phyloP scores from a whole-genome alignment of 2,888 invertebrate genomes.

The Serripes groenlandicus region DNA sequence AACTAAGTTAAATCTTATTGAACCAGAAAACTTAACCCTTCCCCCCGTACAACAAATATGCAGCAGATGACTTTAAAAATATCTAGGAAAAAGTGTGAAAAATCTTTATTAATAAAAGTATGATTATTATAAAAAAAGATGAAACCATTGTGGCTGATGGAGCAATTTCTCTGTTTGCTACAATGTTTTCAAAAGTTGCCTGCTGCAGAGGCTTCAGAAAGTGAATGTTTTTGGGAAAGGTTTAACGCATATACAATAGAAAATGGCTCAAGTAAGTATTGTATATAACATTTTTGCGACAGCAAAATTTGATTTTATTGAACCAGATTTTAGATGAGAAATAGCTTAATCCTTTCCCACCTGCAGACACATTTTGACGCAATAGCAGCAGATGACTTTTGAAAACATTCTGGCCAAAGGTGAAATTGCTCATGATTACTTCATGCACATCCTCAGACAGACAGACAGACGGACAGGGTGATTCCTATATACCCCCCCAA shows the following conservation, averaged over 20 bases:
- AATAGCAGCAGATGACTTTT: too few species aligned
- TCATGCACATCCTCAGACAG: too few species aligned
- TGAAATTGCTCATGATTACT: too few species aligned
- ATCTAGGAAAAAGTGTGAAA: not conserved
- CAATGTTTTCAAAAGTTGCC: not conserved
- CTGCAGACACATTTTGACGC: too few species aligned
- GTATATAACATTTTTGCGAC: too few species aligned
- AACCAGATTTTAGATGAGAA: too few species aligned
- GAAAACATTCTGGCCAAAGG: too few species aligned
- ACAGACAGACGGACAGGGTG: too few species aligned
- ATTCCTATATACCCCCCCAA: too few species aligned
- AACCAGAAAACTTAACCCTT: not conserved
- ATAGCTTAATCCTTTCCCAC: too few species aligned
- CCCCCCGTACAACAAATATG: not conserved
- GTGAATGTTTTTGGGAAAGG: not conserved
- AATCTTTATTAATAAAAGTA: not conserved
- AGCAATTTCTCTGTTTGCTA: not conserved
- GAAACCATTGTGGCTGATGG: not conserved
- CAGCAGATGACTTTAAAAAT: not conserved
- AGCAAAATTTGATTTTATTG: too few species aligned
- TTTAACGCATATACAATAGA: not conserved
- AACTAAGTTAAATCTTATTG: not conserved
- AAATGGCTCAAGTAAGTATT: too few species aligned
- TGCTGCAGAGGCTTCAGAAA: not conserved
- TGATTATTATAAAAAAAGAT: not conserved